These are phyloP conservation scores for Tinea pellionella DNA, from an alignment of 2,888 invertebrate species.

Conservation along the genomic window DNA sequence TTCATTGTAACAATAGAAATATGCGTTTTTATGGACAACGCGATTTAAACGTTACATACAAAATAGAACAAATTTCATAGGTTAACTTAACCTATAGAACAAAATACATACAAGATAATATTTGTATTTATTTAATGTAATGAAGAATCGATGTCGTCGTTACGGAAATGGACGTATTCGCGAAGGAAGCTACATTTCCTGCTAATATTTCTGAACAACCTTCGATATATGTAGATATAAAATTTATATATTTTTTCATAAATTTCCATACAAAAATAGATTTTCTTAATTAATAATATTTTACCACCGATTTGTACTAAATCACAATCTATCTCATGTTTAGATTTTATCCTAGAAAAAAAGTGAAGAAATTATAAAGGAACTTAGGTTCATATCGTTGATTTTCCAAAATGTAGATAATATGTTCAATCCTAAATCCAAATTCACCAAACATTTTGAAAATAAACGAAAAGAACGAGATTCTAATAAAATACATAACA, in stretches of 20 bases:
- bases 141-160: not conserved
- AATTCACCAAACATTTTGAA: no score
- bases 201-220: not conserved
- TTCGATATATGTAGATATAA: not conserved
- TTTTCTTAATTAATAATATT: slow-evolving; percentile 36
- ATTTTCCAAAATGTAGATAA: no score
- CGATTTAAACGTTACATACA: not conserved
- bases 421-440: no score
- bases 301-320: not conserved
- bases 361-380: not conserved
- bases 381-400: no score
- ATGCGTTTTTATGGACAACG: slow-evolving; percentile 1
- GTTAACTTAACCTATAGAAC: not conserved
- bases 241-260: slow-evolving; percentile 37
- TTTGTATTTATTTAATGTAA: not conserved
- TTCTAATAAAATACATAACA: not conserved
- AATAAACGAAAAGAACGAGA: no score
- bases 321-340: not conserved
- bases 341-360: not conserved
- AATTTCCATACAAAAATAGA: slow-evolving; percentile 54
- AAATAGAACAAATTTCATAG: not conserved
- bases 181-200: slow-evolving; percentile 2
- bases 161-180: not conserved
- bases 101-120: not conserved
- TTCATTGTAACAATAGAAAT: not conserved